Conservation (phyloP, 2,113 vertebrate genomes). For the Trochalopteron elliotii region DNA sequence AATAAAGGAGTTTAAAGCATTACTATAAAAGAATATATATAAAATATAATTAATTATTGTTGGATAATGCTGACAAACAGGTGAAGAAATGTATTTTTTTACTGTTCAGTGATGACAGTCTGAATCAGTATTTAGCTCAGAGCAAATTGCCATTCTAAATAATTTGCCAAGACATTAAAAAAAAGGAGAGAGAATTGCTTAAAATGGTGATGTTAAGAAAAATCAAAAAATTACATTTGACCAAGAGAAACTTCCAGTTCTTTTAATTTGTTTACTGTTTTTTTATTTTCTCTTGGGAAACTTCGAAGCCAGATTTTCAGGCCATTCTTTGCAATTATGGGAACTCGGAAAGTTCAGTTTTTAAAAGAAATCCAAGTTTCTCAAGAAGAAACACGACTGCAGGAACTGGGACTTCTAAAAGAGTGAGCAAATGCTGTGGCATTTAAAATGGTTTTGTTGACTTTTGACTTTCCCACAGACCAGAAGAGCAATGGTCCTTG, state of each 20-base stretch:
- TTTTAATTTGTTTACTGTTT: slow-evolving; percentile 43
- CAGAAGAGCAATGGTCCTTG: not conserved
- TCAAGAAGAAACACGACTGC: not conserved
- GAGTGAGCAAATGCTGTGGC: not conserved
- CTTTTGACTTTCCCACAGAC: not conserved
- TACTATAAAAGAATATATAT: not conserved
- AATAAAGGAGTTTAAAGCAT: slow-evolving; percentile 20
- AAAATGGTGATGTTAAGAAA: slow-evolving; percentile 36
- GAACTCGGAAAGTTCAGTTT: not conserved
- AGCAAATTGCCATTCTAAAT: slow-evolving; percentile 1
- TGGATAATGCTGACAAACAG: slow-evolving; percentile 26
- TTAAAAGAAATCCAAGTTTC: slow-evolving; percentile 28
- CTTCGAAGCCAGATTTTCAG: slow-evolving; percentile 34
- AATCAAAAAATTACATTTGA: slow-evolving; percentile 34
- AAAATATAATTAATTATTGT: slow-evolving; percentile 20
- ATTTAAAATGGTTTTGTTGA: not conserved
- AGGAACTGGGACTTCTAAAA: not conserved
- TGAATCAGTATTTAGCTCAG: slow-evolving; percentile 1
- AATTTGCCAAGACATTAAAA: not conserved
- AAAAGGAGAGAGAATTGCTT: not conserved
- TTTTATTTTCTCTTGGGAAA: slow-evolving; percentile 42
- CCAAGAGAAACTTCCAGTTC: slow-evolving; percentile 31
- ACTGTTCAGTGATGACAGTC: not conserved
- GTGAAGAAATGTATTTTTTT: not conserved
- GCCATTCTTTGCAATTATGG: not conserved